Conservation (phyloP, 2,113 vertebrate species). For the Amblyopsis rosae region DNA sequence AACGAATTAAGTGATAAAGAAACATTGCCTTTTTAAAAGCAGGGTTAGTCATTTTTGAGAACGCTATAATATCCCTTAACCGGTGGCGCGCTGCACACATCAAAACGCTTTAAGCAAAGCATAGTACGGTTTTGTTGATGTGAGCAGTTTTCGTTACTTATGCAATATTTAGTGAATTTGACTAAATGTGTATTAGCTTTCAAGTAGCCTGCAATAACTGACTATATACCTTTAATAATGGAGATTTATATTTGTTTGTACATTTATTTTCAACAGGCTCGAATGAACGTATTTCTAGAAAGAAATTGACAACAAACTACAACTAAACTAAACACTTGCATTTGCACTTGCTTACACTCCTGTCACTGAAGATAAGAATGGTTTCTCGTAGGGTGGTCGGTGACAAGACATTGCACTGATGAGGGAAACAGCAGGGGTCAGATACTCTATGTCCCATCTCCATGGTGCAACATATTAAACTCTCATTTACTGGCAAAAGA, state of each 20-base stretch:
- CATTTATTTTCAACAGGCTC: slow-evolving; percentile 18
- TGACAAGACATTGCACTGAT: slow-evolving; percentile 65
- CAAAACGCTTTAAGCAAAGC: too few relatives aligned
- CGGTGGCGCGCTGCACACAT: too few relatives aligned
- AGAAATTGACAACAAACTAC: slow-evolving; percentile 7
- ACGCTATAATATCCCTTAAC: too few relatives aligned
- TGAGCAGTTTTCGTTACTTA: too few relatives aligned
- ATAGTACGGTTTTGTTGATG: too few relatives aligned
- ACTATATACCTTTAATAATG: background rate
- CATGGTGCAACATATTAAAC: slow-evolving; percentile 76
- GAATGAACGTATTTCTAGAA: slow-evolving; percentile 36
- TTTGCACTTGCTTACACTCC: slow-evolving; percentile 37
- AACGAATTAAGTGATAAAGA: slow-evolving; percentile 48
- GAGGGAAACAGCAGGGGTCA: slow-evolving; percentile 65
- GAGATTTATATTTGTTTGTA: slow-evolving; percentile 46
- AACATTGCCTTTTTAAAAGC: slow-evolving; percentile 19
- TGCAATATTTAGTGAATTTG: too few relatives aligned
- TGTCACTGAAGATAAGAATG: slow-evolving; percentile 42
- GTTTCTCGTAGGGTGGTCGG: slow-evolving; percentile 52
- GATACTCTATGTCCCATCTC: slow-evolving; percentile 69
- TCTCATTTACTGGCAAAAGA: slow-evolving; percentile 77
- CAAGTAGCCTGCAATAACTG: too few relatives aligned
- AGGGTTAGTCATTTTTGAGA: too few relatives aligned
- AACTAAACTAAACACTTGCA: slow-evolving; percentile 37
- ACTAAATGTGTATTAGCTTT: too few relatives aligned